Base-by-base conservation (phyloP, 1,140 invertebrate genomes). In the Bradysia coprophila region DNA sequence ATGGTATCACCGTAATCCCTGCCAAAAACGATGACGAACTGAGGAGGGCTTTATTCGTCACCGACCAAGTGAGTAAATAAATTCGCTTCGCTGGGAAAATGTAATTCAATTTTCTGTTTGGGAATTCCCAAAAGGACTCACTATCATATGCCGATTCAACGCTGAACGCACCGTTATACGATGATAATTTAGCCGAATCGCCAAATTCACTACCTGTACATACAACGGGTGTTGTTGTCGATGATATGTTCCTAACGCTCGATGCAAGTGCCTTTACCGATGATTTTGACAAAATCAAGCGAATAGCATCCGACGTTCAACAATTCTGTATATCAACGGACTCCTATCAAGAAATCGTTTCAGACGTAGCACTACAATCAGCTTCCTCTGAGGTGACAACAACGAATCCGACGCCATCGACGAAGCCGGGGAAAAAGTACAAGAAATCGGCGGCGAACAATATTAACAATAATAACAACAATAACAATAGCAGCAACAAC, bases 201-300 rank as follows among this genome's bases (percentile, higher is more conserved):
- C 2, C 38, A 62, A 61, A 32, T 54, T n/a, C 67, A 68, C 2
- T 71, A 72, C 42, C 68, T 76, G 49, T 66, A 61, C 21, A 43
- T 9, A 21, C 20, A 13, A 16, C n/a, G 15, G 23, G 23, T 39
- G 21, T 34, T 43, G 50, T 58, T 41, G 76, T 82, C 2, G 79
- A 82, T 45, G 78, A 82, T 48, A 67, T 82, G 44, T 55, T 83
- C 36, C 57, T 83, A 23, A 78, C 77, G 3, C 53, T 83, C 34
- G 78, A 82, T 44, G 55, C 68, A 18, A 69, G 65, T 43, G 58
- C 66, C 19, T 79, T 76, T 49, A 71, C 74, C 10, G 76, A 78
- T 49, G 77, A 81, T 49, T 79, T 77, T 46, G 78, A 81, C 51
- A 79, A 80, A 51, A 63, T 80, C 39, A 79, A 78, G 52, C 67